Conservation (phyloP, 1,140 invertebrate genomes). For the Ostrea edulis region DNA sequence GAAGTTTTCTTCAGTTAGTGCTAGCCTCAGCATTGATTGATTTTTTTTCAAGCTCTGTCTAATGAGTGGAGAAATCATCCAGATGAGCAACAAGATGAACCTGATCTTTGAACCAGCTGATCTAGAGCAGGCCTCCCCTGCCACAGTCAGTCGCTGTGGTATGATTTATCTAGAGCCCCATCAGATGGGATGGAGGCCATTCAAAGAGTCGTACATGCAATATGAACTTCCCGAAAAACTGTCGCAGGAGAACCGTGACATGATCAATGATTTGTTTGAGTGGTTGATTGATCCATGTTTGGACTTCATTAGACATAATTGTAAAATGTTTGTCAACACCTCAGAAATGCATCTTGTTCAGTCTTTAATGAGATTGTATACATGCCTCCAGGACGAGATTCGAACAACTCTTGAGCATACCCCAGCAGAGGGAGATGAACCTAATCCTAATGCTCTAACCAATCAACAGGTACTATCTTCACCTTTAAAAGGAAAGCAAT, state of each 20-base stretch:
- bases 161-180: conserved; percentile 80
- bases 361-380: conserved; percentile 75
- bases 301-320: conserved; percentile 81
- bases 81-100: conserved; percentile 81
- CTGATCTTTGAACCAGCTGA: conserved; percentile 80
- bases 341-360: conserved; percentile 89
- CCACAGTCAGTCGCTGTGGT: conserved; percentile 82
- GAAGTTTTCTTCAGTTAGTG: not conserved
- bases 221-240: conserved; percentile 78
- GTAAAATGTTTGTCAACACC: conserved; percentile 87
- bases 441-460: conserved; percentile 58
- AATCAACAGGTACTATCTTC: conserved; percentile 71
- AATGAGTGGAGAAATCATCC: conserved; percentile 81
- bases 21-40: not conserved
- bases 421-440: conserved; percentile 59
- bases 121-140: conserved; percentile 82
- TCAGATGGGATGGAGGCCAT: conserved; percentile 79
- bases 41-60: conserved; percentile 77
- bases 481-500: not conserved
- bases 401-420: conserved; percentile 54
- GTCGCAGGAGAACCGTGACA: conserved; percentile 75
- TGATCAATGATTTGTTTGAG: conserved; percentile 73
- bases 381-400: conserved; percentile 78
- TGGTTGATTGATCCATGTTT: conserved; percentile 80
- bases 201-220: conserved; percentile 78